A percentile compares a stretch with the other conserved stretches of the same genome.
Evolutionary conservation across 2,797 vertebrate genomes (phyloP).

Genomic region (Australoheros facetus): DNA sequence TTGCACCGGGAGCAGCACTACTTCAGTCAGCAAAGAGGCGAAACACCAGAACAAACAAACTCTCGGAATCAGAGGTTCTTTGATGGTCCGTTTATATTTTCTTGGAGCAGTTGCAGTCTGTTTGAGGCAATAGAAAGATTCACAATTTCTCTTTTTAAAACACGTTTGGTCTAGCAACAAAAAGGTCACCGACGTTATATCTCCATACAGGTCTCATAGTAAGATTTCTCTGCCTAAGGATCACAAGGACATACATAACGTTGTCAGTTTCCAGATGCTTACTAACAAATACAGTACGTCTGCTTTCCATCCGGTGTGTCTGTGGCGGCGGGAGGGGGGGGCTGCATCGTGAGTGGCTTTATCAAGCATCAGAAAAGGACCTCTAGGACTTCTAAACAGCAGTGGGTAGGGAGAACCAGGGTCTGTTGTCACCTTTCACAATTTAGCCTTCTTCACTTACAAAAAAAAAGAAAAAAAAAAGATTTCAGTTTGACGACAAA

Average conservation of each 20-base stretch:
- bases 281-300: slow-evolving; percentile 74
- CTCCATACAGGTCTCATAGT: slow-evolving; percentile 77
- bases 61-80: slow-evolving; percentile 67
- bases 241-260: slow-evolving; percentile 79
- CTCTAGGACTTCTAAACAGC: slow-evolving; percentile 76
- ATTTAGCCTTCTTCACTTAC: slow-evolving; percentile 30
- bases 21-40: neutral
- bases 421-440: slow-evolving; percentile 60
- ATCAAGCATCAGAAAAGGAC: slow-evolving; percentile 73
- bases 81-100: slow-evolving; percentile 82
- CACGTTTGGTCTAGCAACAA: slow-evolving; percentile 83
- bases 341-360: slow-evolving; percentile 65
- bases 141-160: slow-evolving; percentile 83
- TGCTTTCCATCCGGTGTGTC: slow-evolving; percentile 65
- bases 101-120: slow-evolving; percentile 84
- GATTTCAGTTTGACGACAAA: slow-evolving; percentile 45
- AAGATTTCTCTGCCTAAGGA: slow-evolving; percentile 78
- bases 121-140: slow-evolving; percentile 85
- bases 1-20: neutral
- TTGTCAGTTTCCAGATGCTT: slow-evolving; percentile 73
- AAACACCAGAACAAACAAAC: slow-evolving; percentile 61
- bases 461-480: neutral
- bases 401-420: slow-evolving; percentile 76
- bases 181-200: slow-evolving; percentile 77
- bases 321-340: neutral